Conservation (phyloP, 2,797 vertebrate species). For the Molothrus ater region DNA sequence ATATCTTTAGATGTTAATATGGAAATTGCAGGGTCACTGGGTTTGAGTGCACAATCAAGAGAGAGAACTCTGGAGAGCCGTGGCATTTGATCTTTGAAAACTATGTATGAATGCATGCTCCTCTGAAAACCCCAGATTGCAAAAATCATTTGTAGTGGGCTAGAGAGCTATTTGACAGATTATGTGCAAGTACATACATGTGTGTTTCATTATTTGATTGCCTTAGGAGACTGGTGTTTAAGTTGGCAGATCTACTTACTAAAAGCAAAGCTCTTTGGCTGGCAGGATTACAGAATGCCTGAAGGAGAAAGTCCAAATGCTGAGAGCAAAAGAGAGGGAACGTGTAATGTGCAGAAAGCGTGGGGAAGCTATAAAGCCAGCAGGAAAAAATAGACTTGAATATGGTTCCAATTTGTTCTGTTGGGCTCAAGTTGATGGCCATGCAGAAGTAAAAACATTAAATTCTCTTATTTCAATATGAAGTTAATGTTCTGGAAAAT, state of each 20-base stretch:
- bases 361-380: constrained; percentile 60
- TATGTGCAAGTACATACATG: constrained; percentile 80
- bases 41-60: not conserved
- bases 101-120: not conserved
- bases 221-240: constrained; percentile 83
- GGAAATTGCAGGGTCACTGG: not conserved
- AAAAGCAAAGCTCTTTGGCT: constrained; percentile 81
- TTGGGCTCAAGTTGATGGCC: constrained; percentile 53
- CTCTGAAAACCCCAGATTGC: not conserved
- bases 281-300: constrained; percentile 79
- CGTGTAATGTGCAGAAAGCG: constrained; percentile 40
- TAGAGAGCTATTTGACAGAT: constrained; percentile 62
- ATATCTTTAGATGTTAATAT: not conserved
- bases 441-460: constrained; percentile 42
- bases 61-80: not conserved
- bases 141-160: constrained; percentile 61
- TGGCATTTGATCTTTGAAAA: not conserved
- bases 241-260: constrained; percentile 85
- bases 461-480: constrained; percentile 34
- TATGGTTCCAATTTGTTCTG: constrained; percentile 72
- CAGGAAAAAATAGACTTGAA: constrained; percentile 55
- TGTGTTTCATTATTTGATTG: constrained; percentile 85
- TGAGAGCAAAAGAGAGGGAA: constrained; percentile 17
- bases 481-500: constrained; percentile 23
- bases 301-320: constrained; percentile 18